Percentiles rank a stretch among this genome's conserved stretches.
Conservation (phyloP, 2,888 invertebrate genomes). For the Hetaerina titia region DNA sequence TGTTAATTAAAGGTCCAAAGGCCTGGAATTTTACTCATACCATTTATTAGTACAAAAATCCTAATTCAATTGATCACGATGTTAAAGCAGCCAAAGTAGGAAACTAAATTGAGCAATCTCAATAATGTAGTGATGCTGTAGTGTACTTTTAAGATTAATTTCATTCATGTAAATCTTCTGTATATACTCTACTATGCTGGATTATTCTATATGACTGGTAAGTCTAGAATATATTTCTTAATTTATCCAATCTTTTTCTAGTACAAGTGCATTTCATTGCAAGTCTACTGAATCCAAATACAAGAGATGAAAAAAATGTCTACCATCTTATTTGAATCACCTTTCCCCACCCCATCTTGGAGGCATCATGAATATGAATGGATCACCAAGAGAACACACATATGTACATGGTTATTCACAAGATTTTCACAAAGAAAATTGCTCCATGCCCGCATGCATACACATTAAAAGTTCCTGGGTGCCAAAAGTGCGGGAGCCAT, state of each 20-base stretch:
- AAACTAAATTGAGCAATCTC: not conserved
- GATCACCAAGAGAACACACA: no score
- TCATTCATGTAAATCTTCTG: constrained; percentile 37
- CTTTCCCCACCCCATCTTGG: not conserved
- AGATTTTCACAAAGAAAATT: no score
- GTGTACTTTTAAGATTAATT: not conserved
- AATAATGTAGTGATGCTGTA: constrained; percentile 1
- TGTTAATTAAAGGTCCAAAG: not conserved
- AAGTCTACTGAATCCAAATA: constrained; percentile 39
- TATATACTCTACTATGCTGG: constrained; percentile 44
- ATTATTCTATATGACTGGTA: constrained; percentile 33
- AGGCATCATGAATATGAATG: no score
- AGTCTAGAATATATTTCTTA: constrained; percentile 53
- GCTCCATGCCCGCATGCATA: no score
- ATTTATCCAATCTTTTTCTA: constrained; percentile 55
- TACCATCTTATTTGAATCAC: not conserved
- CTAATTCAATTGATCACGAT: not conserved
- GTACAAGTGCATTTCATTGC: constrained; percentile 38
- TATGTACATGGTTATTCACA: no score
- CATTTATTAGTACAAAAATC: constrained; percentile 52
- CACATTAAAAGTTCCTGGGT: no score
- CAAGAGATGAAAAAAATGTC: constrained; percentile 50
- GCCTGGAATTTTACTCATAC: constrained; percentile 15
- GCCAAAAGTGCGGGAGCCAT: no score
- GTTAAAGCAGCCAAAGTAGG: constrained; percentile 13